Conservation (phyloP, 1,140 invertebrate species). For the Melitaea cinxia region DNA sequence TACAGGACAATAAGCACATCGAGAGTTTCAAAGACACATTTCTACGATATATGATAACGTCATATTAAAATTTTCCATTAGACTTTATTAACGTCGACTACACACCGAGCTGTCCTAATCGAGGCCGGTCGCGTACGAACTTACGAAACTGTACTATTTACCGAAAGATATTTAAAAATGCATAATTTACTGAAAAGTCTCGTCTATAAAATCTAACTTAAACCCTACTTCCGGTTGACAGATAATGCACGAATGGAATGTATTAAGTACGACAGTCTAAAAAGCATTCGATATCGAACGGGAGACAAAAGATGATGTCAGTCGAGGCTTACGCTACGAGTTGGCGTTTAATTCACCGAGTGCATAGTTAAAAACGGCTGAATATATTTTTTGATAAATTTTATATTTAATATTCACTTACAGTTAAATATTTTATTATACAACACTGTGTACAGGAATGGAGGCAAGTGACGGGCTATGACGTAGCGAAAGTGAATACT, state of each 20-base stretch:
- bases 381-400: slow-evolving; percentile 56
- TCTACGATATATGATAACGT: slow-evolving; percentile 73
- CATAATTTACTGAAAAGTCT: slow-evolving; percentile 51
- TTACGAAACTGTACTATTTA: slow-evolving; percentile 38
- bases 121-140: slow-evolving; percentile 49
- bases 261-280: slow-evolving; percentile 76
- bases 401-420: slow-evolving; percentile 49
- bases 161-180: slow-evolving; percentile 49
- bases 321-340: slow-evolving; percentile 54
- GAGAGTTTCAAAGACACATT: slow-evolving; percentile 77
- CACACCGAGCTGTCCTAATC: slow-evolving; percentile 75
- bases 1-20: slow-evolving; percentile 79
- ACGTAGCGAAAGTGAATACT: slow-evolving; percentile 57
- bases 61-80: slow-evolving; percentile 59
- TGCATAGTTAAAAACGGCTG: slow-evolving; percentile 58
- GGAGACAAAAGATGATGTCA: slow-evolving; percentile 59
- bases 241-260: slow-evolving; percentile 75
- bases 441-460: slow-evolving; percentile 67
- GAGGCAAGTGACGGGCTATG: slow-evolving; percentile 67
- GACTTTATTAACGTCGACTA: slow-evolving; percentile 59
- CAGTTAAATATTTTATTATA: slow-evolving; percentile 64
- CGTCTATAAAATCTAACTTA: slow-evolving; percentile 67
- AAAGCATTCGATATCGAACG: slow-evolving; percentile 60
- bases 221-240: slow-evolving; percentile 56
- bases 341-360: slow-evolving; percentile 55